Evolutionary conservation across 2,888 invertebrate genomes (phyloP).

Genomic region (Dorcus hopei): DNA sequence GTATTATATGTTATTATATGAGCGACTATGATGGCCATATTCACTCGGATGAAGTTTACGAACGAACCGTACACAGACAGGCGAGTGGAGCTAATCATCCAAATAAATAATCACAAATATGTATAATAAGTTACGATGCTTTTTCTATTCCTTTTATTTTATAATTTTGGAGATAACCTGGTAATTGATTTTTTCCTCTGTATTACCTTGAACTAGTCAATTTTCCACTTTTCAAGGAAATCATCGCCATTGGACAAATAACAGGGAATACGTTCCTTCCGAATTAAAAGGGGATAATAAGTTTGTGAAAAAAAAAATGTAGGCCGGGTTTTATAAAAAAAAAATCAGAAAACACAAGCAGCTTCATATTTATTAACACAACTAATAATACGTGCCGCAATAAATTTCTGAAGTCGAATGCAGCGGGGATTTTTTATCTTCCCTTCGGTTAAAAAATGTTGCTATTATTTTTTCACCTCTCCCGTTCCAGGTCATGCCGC

Average conservation of each 20-base stretch:
- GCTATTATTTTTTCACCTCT: constrained; percentile 38
- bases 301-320: constrained; percentile 1
- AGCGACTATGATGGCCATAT: constrained; percentile 16
- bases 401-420: constrained; percentile 12
- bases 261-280: too few species aligned
- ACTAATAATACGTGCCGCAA: not conserved
- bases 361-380: not conserved
- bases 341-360: not conserved
- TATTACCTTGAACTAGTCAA: too few species aligned
- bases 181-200: too few species aligned
- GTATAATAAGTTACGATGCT: too few species aligned
- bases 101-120: too few species aligned
- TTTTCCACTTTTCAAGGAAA: too few species aligned
- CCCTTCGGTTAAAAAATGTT: constrained; percentile 33
- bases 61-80: too few species aligned
- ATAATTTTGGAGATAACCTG: too few species aligned
- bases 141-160: too few species aligned
- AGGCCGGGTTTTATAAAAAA: constrained; percentile 4
- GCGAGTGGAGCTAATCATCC: too few species aligned
- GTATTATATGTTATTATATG: not conserved
- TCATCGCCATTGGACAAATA: too few species aligned
- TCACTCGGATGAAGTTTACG: not conserved
- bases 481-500: constrained; percentile 37
- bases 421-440: constrained; percentile 27
- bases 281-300: too few species aligned